Evolutionary conservation across 2,797 vertebrate species (phyloP).

Genomic region (Holocentrus rufus): DNA sequence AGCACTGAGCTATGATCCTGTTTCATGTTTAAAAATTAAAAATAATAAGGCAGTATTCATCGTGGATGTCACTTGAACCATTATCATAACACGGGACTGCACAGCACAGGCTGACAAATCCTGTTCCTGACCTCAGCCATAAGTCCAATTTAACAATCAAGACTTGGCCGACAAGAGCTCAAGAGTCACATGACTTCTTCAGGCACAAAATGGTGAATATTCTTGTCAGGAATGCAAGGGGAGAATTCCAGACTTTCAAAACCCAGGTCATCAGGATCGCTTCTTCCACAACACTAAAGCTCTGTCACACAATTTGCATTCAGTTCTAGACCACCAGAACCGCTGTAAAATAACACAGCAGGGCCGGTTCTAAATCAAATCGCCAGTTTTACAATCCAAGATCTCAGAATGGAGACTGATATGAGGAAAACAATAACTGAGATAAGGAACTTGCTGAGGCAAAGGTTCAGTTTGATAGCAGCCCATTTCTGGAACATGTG

Average conservation of each 20-base stretch:
- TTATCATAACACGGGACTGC: neutral
- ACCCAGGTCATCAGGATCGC: neutral
- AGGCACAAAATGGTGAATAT: conserved; percentile 8
- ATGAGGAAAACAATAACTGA: too few species aligned
- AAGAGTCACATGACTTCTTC: conserved; percentile 36
- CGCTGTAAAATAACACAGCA: too few species aligned
- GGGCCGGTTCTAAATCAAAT: too few species aligned
- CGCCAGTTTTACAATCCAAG: too few species aligned
- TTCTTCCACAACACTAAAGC: neutral
- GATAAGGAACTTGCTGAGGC: too few species aligned
- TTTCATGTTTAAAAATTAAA: conserved; percentile 6
- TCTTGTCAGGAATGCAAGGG: neutral
- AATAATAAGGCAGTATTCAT: neutral
- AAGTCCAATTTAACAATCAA: conserved; percentile 15
- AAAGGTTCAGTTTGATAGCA: too few species aligned
- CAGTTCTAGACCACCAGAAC: neutral
- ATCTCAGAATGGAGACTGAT: too few species aligned
- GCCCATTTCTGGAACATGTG: too few species aligned
- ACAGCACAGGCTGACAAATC: neutral
- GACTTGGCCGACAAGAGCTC: conserved; percentile 29
- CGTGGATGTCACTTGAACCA: neutral
- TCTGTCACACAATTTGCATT: neutral
- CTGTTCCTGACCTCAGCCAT: conserved; percentile 23
- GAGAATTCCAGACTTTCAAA: conserved; percentile 2
- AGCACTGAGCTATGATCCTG: neutral